A percentile compares a stretch with the other conserved stretches of the same genome.
Evolutionary conservation across 2,797 vertebrate species (phyloP).

Genomic region (Intellagama lesueurii): DNA sequence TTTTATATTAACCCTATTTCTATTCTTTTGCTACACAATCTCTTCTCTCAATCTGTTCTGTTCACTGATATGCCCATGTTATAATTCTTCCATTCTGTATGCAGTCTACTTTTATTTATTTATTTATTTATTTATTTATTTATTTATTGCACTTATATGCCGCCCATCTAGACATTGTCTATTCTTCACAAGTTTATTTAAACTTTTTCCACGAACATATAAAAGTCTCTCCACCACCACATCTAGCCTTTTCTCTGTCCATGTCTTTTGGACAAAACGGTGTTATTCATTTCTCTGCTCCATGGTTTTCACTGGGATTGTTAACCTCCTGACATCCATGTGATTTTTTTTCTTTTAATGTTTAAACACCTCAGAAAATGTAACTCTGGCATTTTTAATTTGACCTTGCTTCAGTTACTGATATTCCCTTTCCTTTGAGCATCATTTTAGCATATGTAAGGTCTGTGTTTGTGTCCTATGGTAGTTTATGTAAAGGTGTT

Average conservation of each 20-base stretch:
- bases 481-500: background rate
- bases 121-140: no score
- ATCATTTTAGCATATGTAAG: background rate
- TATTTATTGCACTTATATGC: no score
- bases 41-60: background rate
- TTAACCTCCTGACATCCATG: background rate
- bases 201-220: background rate
- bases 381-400: background rate
- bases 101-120: no score
- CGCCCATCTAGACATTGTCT: no score
- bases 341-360: background rate
- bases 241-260: background rate
- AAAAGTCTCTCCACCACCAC: background rate
- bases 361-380: background rate
- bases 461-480: background rate
- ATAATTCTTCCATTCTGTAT: background rate
- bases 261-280: background rate
- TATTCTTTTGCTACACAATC: no score
- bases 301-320: background rate
- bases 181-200: conserved; percentile 10
- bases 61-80: background rate
- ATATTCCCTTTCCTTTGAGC: background rate
- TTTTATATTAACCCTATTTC: background rate
- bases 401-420: background rate
- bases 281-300: background rate